Percentiles rank a stretch among this genome's conserved stretches.
Evolutionary conservation across 2,797 vertebrate genomes (phyloP).

Genomic region (Myotis planiceps): DNA sequence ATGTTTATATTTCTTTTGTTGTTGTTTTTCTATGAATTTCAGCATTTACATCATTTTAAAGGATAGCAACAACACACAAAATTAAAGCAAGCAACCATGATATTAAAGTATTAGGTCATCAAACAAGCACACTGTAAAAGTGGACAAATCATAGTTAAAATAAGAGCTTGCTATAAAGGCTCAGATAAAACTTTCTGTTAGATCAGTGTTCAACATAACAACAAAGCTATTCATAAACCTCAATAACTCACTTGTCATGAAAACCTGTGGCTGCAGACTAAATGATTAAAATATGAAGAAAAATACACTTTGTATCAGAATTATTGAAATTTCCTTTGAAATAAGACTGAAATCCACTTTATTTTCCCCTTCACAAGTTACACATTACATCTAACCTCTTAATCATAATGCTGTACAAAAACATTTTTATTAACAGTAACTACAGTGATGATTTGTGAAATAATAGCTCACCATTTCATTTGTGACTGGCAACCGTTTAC

Average conservation of each 20-base stretch:
- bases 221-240: not conserved
- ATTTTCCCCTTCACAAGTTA: not conserved
- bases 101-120: not conserved
- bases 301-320: not conserved
- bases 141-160: slow-evolving; percentile 6
- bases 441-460: not conserved
- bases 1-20: not conserved
- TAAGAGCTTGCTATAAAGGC: not conserved
- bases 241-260: not conserved
- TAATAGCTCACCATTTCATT: slow-evolving; percentile 95
- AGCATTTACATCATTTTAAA: not conserved
- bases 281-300: slow-evolving; percentile 28
- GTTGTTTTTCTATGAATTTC: not conserved
- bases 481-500: slow-evolving; percentile 96
- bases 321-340: slow-evolving; percentile 43
- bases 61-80: not conserved
- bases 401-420: slow-evolving; percentile 20
- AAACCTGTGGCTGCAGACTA: not conserved
- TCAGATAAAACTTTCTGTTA: not conserved
- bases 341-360: not conserved
- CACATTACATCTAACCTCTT: not conserved
- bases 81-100: not conserved
- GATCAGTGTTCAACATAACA: not conserved
- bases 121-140: slow-evolving; percentile 16
- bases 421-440: not conserved